Evolutionary conservation across 1,140 invertebrate species (phyloP), one percentile per base, ranked within the genome.

Genomic region (Drosophila fuyamai): DNA sequence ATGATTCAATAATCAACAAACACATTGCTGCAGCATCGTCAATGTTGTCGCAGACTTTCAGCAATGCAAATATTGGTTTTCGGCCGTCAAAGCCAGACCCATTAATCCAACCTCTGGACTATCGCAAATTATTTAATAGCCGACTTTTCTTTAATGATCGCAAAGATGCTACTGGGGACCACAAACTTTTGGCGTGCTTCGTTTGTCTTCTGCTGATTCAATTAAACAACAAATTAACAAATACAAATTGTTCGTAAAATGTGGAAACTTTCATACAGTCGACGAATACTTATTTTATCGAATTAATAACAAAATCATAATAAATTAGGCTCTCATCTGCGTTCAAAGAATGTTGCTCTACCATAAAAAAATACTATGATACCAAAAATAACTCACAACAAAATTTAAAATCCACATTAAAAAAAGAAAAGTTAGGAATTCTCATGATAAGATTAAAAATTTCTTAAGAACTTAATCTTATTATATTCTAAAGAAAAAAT

Each of bases 1-100:
- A 79, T 62, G 77, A 67, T 79, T 79, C 77, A 79, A 79, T 79
- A 79, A 66, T 79, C 67, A 79, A 70, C 68, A 76, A 59, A 66
- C 63, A 76, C 74, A 57, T 48, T 50, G 63, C 61, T 50, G 63
- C 61, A 14, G 54, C 58, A n/a, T 18, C 61, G 47, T 47, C 56
- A 60, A 62, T 70, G 63, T 75, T 79, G 57, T 80, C 61, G 56
- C 57, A 70, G 57, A 68, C 62, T 79, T 75, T 77, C 56, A 77
- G 50, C 74, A 77, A 53, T 56, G 57, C 74, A 78, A 78, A 78
- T 78, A 78, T 78, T 68, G 61, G 47, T 66, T 68, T 53, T 32
- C n/a, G 29, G n/a, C 48, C 48, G 23, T 51, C 6, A 36, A 35
- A 14, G 32, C 50, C 29, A 27, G 9, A n/a, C 12, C 47, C 47